Evolutionary conservation across 2,888 invertebrate species (phyloP), one percentile per base, ranked within the genome.

Genomic region (Eugnorisma glareosa): DNA sequence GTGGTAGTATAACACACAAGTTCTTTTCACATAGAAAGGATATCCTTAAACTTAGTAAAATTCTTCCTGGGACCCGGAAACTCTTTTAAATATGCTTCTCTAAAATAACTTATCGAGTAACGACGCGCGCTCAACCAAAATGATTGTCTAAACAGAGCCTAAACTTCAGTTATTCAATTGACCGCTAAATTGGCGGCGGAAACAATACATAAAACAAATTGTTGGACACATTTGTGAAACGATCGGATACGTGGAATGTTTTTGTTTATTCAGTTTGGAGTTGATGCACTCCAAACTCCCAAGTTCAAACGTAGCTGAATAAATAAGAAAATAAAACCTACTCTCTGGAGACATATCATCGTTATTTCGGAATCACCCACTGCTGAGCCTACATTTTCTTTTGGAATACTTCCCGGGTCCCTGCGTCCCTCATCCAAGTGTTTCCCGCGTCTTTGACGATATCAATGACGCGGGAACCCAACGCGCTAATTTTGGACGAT

Each of bases 141-240:
- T 31, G 1, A 21, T 37, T 18, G 63, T 79, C 28, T 69, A 48
- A 0, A 63, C 28, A 2, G 3, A 24, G 31, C 82, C 67, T 70
- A 31, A 73, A 6, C 40, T 31, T 61, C 54, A 48, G 71, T 84
- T 76, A 86, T 79, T 79, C 76, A 82, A 84, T 84, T 86, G 84
- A 43, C n/a, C 24, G 15, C 43, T 83, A 73, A 83, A 86, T 86
- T 86, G 86, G 61, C 54, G 35, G 63, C 84, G 85, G 83, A 83
- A 85, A 82, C 83, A 78, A 74, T 31, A 69, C 69, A 77, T 82
- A 72, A 69, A 84, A 48, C 71, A 81, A 82, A 71, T 74, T 71
- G 77, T 77, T 77, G 15, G 37, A 61, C 70, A 35, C 24, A 43
- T 67, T 73, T 48, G 68, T 59, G 67, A 73, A 70, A 81, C 63